Evolutionary conservation across 2,888 invertebrate species (phyloP), one percentile per base, ranked within the genome.

Genomic region (Crioceris asparagi): DNA sequence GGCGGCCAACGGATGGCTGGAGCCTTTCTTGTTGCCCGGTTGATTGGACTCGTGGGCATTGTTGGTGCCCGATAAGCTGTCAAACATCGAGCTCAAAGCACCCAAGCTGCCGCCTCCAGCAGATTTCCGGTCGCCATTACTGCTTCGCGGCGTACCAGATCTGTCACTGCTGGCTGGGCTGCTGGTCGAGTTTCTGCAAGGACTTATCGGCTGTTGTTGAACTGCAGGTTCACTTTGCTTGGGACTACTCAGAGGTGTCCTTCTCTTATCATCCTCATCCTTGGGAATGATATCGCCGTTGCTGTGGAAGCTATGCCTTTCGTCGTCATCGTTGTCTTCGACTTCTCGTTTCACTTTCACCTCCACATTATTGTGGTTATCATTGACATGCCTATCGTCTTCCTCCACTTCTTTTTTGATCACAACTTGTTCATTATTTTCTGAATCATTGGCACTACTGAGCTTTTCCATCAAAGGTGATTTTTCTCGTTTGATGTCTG

Each of bases 1-100:
- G 2, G 93, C 93, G 14, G 93, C 92, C 51, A 96, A 65, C 4
- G 96, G 96, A 66, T 96, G 92, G 53, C 90, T 82, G 42, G 79
- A 79, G 8, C 77, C 71, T 50, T 79, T 75, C 29, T 79, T 77
- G 2, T 75, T 74, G 4, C 75, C 71, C 39, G 72, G 67, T 8
- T 75, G 71, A 6, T 43, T 11, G 38, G 50, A 51, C 38, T 56
- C 56, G 11, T 53, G 50, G 3, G 55, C 44, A 16, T 8, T n/a
- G 17, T 65, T 65, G 40, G 69, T 63, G 7, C 83, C 77, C 19
- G 83, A 83, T 34, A 90, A 66, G 57, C 75, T 88, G 61, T 90
- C 87, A 56, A 88, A 90, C 90, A 90, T 90, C 14, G 87, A 87
- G 14, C 87, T 87, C 2, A 90, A 66, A 1, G 88, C 88, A 12